phyloP scores from a whole-genome alignment of 2,797 vertebrate species.

The Columba guinea region DNA sequence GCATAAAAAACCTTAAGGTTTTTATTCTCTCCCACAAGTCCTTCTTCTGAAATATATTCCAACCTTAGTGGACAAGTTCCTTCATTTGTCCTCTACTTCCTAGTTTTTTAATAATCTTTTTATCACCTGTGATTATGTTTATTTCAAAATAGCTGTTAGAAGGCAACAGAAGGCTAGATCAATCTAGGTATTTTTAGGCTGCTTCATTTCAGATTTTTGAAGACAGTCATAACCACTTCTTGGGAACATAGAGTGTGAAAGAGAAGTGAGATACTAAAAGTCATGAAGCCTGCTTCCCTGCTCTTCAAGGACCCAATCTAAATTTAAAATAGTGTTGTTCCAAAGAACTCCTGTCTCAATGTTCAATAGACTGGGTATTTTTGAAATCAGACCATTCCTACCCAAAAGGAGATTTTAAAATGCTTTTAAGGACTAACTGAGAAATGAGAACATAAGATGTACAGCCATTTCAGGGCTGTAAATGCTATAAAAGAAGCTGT shows the following conservation, averaged over 20 bases:
- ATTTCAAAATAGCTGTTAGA: background rate
- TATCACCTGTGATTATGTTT: background rate
- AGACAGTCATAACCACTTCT: background rate
- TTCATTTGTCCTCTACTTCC: background rate
- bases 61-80: background rate
- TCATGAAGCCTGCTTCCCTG: background rate
- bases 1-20: background rate
- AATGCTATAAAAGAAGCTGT: background rate
- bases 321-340: background rate
- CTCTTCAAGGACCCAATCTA: background rate
- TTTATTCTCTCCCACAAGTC: background rate
- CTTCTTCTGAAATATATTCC: background rate
- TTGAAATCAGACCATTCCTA: background rate
- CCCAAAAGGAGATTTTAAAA: background rate
- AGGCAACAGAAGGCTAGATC: background rate
- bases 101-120: background rate
- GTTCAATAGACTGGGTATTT: background rate
- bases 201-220: background rate
- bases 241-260: background rate
- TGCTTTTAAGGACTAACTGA: background rate
- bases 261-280: background rate
- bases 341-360: background rate
- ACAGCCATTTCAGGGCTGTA: background rate
- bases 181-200: background rate
- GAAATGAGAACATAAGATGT: background rate